Base-by-base conservation (phyloP, 2,888 invertebrate species). In the Callyntrura guangdongensis region DNA sequence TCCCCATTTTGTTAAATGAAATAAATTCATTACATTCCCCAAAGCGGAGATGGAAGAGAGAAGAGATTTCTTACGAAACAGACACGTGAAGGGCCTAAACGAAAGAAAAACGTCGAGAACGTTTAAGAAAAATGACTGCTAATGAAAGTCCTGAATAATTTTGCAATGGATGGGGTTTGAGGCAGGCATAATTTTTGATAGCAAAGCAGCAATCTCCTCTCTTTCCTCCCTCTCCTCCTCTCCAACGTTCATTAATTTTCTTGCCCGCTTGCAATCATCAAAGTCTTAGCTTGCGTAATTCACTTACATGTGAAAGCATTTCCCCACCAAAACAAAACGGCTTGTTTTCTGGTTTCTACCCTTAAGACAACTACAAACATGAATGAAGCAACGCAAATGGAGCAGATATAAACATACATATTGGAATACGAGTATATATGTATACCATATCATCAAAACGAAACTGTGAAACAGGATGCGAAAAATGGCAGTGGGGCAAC, bases 81-180 rank as follows among this genome's bases (percentile, higher is more conserved):
- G 25, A 69, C 11, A 25, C 36, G 64, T 11, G 67, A 61, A 14
- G 11, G 36, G 45, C 8, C 59, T 36, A 36, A 0, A 36, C 14
- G 69, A 53, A 11, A 64, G 12, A 20, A 20, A 64, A 36, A 82
- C 45, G 59, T 56, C 56, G 56, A 36, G 12, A 36, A 36, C 61
- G 61, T 56, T 59, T 81, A 81, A 17, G 36, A 36, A 81, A 82
- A 64, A 64, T 83, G 67, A 22, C 83, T 83, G 83, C 67, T 83
- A 67, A 67, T 64, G 83, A 83, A 64, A 64, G 83, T 45, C 47
- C 22, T 64, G 64, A 67, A 83, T 83, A 83, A 83, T 83, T 83
- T 83, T 83, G 64, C 83, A 83, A 64, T 83, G 45, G 14, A 59
- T 72, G 69, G 36, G 69, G 69, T 36, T 72, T 45, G 45, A 36